These are phyloP conservation scores for Scalopus aquaticus DNA, from an alignment of 2,113 vertebrate species.

Conservation along the genomic window DNA sequence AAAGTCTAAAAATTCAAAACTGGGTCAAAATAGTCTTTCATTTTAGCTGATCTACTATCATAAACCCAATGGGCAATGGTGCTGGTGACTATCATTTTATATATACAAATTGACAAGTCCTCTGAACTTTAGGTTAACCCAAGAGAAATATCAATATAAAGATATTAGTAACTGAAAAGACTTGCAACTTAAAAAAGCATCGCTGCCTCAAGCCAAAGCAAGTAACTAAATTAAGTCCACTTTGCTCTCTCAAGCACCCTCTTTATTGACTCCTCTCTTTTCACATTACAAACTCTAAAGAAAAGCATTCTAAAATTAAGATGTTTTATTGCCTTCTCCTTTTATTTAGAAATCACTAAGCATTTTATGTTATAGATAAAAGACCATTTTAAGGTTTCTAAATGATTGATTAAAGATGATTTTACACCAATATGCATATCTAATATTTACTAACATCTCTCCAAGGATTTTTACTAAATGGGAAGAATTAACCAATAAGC, in stretches of 20 bases:
- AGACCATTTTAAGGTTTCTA: background rate
- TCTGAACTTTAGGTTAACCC: background rate
- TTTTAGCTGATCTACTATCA: background rate
- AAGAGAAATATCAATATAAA: background rate
- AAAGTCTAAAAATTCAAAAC: conserved; percentile 16
- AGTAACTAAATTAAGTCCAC: conserved; percentile 2
- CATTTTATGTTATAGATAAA: background rate
- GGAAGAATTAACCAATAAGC: background rate
- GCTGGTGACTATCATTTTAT: background rate
- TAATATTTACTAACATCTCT: background rate
- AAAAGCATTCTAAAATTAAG: conserved; percentile 41
- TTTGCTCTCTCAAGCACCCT: background rate
- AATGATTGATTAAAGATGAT: background rate
- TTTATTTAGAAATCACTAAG: background rate
- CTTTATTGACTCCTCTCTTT: background rate
- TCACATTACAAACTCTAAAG: conserved; percentile 14
- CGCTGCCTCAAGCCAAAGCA: background rate
- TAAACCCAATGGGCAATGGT: background rate
- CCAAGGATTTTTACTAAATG: background rate
- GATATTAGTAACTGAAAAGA: background rate
- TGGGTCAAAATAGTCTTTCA: conserved; percentile 24
- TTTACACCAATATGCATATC: conserved; percentile 16
- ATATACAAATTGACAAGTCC: background rate
- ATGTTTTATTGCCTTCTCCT: background rate
- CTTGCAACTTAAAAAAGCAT: conserved; percentile 14